Evolutionary conservation across 2,797 vertebrate species (phyloP).

Genomic region (Heterohyrax brucei): DNA sequence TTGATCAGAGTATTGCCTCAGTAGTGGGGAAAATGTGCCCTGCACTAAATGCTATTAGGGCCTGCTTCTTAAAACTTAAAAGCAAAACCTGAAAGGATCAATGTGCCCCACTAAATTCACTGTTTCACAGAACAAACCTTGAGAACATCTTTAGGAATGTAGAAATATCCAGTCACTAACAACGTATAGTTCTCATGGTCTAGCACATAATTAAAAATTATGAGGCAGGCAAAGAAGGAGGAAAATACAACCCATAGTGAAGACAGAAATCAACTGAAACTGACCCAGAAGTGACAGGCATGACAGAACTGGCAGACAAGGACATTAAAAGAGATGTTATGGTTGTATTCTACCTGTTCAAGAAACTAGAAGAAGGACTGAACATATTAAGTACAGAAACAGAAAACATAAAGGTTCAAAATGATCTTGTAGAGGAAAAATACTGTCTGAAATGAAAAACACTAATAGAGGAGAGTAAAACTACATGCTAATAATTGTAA

Average conservation of each 20-base stretch:
- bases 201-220: not conserved
- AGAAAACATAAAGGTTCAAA: not conserved
- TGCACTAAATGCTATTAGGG: not conserved
- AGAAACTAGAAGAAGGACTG: not conserved
- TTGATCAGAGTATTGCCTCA: not conserved
- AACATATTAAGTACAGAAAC: not conserved
- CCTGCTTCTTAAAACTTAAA: not conserved
- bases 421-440: not conserved
- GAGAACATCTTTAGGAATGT: constrained; percentile 1
- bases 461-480: not conserved
- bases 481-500: not conserved
- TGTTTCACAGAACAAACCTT: constrained; percentile 16
- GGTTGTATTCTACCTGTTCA: not conserved
- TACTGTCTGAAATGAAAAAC: not conserved
- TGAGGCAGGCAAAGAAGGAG: not conserved
- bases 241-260: not conserved
- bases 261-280: no score
- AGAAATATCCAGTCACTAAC: not conserved
- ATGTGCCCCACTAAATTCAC: not conserved
- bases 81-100: not conserved
- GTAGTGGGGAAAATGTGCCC: not conserved
- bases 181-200: constrained; percentile 6
- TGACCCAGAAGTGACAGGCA: no score
- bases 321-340: no score
- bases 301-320: no score